Percentiles rank a stretch among this genome's conserved stretches.
These are phyloP conservation scores for Panthera tigris DNA, from an alignment of 2,113 vertebrate genomes.

Conservation along the genomic window DNA sequence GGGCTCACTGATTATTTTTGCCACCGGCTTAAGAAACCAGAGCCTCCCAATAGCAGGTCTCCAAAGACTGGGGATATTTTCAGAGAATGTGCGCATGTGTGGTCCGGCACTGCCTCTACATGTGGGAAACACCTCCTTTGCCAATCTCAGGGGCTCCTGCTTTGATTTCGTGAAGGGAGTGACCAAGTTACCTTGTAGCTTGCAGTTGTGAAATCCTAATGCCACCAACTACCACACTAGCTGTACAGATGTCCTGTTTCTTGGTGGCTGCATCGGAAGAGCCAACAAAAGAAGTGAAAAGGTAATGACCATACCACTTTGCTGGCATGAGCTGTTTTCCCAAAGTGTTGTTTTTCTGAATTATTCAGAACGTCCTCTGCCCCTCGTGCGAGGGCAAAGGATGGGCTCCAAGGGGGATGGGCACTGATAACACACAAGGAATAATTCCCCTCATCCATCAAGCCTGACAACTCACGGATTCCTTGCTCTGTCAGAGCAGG, in stretches of 20 bases:
- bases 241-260: not conserved
- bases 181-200: not conserved
- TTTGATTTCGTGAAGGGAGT: not conserved
- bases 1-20: not conserved
- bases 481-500: constrained; percentile 40
- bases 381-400: not conserved
- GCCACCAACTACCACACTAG: not conserved
- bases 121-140: not conserved
- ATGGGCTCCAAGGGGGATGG: not conserved
- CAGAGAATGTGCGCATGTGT: not conserved
- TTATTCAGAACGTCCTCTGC: not conserved
- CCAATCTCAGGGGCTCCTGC: not conserved
- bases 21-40: not conserved
- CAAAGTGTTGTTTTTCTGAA: not conserved
- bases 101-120: rapidly evolving
- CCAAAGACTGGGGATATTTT: not conserved
- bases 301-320: not conserved
- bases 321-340: not conserved
- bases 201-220: not conserved
- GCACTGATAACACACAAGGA: not conserved
- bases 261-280: not conserved
- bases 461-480: constrained; percentile 26
- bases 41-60: not conserved
- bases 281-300: not conserved
- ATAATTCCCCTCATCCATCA: constrained; percentile 57